Base-by-base conservation (phyloP, 2,888 invertebrate species). In the Antitype chi region DNA sequence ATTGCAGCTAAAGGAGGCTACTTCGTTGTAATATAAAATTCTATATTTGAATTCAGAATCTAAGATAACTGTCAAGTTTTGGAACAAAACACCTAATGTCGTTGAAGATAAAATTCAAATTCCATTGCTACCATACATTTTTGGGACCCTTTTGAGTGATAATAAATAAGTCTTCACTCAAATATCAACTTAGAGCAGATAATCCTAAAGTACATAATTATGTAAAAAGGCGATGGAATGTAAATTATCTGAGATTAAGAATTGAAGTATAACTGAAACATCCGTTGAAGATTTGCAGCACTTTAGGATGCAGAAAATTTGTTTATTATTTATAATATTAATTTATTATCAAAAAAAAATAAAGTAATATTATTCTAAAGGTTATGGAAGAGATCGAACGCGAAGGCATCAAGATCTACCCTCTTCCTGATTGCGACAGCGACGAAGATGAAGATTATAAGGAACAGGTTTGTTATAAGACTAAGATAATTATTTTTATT, bases 371-470 rank as follows among this genome's bases (percentile, higher is more conserved):
- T 49, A 13, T 75, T 73, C 75, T 89, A 89, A 86, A 98, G 98
- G 97, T 99, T 1, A 97, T 99, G 97, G 98, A 99, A 90, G 99
- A 99, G 96, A 99, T 99, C 71, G 98, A 98, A 88, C 98, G 98
- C 84, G 98, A 99, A 93, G 99, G 98, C 64, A 99, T 99, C 89
- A 98, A 99, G 96, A 99, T 99, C 81, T 99, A 99, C 95, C 98
- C 99, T 7, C 96, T 99, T 85, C 99, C 99, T 1, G 99, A 99
- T 96, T 99, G 99, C 95, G 99, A 99, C 93, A 98, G 98, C 77
- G 98, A 98, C 85, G 99, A 99, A 94, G 99, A 99, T 93, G 99
- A 99, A 92, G 99, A 99, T 92, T 99, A 99, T 91, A 99, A 99
- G 91, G 99, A 99, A 92, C 99, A 99, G 97, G 97, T 97, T 6